Evolutionary conservation across 2,113 vertebrate species (phyloP).

Genomic region (Sclerurus mexicanus): DNA sequence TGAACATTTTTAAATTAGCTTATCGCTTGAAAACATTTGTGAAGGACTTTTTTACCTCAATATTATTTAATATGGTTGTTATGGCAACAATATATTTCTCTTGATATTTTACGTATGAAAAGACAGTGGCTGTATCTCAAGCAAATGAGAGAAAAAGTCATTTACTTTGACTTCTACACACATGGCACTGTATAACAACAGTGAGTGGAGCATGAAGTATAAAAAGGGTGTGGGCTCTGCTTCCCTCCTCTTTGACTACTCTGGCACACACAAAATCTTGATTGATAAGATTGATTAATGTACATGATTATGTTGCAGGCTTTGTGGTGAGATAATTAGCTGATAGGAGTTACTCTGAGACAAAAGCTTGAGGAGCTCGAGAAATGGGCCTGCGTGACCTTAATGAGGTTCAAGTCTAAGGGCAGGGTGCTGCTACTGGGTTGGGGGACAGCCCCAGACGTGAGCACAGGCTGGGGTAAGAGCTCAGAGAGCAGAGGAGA

Average conservation of each 20-base stretch:
- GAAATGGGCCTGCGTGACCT: neutral
- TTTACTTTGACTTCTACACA: neutral
- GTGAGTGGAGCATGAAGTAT: neutral
- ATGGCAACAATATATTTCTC: slow-evolving; percentile 35
- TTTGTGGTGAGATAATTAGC: neutral
- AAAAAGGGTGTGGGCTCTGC: neutral
- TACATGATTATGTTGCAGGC: neutral
- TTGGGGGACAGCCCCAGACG: neutral
- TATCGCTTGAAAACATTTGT: slow-evolving; percentile 66
- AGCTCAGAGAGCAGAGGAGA: too few species aligned
- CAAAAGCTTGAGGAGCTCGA: neutral
- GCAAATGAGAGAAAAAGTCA: neutral
- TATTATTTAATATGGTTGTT: slow-evolving; percentile 62
- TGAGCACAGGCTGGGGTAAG: too few species aligned
- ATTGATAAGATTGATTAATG: neutral
- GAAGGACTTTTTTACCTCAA: slow-evolving; percentile 5
- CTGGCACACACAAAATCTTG: neutral
- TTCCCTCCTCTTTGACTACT: neutral
- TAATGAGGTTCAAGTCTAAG: neutral
- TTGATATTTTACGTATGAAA: slow-evolving; percentile 36
- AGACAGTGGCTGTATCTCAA: neutral
- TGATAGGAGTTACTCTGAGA: neutral
- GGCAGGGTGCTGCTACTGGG: neutral
- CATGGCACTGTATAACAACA: neutral
- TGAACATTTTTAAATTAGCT: slow-evolving; percentile 60